Evolutionary conservation across 2,113 vertebrate genomes (phyloP).

Genomic region (Cynopterus brachyotis): DNA sequence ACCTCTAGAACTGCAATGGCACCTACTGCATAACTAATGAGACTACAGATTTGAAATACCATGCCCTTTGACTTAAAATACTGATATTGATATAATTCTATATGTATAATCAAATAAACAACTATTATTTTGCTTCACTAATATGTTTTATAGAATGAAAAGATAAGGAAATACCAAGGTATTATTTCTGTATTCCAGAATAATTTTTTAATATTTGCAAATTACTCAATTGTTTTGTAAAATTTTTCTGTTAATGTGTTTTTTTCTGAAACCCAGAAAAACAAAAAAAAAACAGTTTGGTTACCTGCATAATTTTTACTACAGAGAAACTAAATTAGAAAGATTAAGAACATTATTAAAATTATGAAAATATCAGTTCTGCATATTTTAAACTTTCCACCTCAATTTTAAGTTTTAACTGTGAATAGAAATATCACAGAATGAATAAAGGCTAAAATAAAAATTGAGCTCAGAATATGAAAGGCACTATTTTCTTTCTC

Average conservation of each 20-base stretch:
- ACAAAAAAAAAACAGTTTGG: not conserved
- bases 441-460: constrained; percentile 13
- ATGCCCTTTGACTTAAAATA: not conserved
- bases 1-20: not conserved
- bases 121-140: not conserved
- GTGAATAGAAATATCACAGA: not conserved
- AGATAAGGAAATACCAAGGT: not conserved
- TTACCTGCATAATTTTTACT: not conserved
- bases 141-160: not conserved
- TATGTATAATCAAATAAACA: not conserved
- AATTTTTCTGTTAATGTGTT: not conserved
- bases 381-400: not conserved
- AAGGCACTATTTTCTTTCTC: constrained; percentile 35
- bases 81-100: not conserved
- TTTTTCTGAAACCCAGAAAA: constrained; percentile 20
- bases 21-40: not conserved
- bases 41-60: not conserved
- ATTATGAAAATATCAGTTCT: constrained; percentile 13
- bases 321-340: not conserved
- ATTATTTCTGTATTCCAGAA: not conserved
- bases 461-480: constrained; percentile 29
- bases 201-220: not conserved
- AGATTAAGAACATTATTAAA: not conserved
- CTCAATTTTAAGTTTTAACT: not conserved
- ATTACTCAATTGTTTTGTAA: not conserved